These are phyloP conservation scores for Ceraclea dissimilis DNA, from an alignment of 2,888 invertebrate genomes.

Conservation along the genomic window DNA sequence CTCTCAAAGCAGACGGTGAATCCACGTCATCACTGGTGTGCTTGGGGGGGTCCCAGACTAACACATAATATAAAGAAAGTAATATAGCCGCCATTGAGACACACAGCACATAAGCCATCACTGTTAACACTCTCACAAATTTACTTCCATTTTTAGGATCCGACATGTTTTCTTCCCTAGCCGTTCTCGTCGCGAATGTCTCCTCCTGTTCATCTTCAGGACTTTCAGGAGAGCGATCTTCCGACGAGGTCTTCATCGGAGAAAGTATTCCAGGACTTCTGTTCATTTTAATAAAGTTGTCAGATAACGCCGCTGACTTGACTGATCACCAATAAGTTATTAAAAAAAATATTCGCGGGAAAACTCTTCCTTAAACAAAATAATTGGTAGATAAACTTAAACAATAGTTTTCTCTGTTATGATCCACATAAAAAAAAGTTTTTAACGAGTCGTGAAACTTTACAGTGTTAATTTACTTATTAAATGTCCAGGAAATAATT, in stretches of 20 bases:
- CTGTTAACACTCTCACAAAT: slow-evolving; percentile 61
- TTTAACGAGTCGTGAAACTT: too few species aligned
- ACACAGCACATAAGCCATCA: slow-evolving; percentile 73
- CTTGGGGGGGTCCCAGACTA: slow-evolving; percentile 62
- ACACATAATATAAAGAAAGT: slow-evolving; percentile 73
- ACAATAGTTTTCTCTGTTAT: too few species aligned
- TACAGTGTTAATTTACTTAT: too few species aligned
- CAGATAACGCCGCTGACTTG: too few species aligned
- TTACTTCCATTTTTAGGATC: slow-evolving; percentile 42
- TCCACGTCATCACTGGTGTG: slow-evolving; percentile 27
- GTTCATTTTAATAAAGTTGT: slow-evolving; percentile 14
- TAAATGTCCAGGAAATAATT: too few species aligned
- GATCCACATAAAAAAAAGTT: too few species aligned
- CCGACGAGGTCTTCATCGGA: slow-evolving; percentile 17
- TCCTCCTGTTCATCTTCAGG: slow-evolving; percentile 36
- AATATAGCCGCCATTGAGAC: slow-evolving; percentile 80
- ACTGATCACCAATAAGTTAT: too few species aligned
- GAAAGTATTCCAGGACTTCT: slow-evolving; percentile 20
- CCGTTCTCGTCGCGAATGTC: slow-evolving; percentile 29
- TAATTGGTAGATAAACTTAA: too few species aligned
- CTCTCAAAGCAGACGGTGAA: slow-evolving; percentile 22
- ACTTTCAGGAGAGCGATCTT: slow-evolving; percentile 6
- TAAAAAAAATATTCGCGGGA: too few species aligned
- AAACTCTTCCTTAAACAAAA: too few species aligned
- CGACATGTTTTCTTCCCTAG: slow-evolving; percentile 37